Percentiles rank a stretch among this genome's conserved stretches.
These are phyloP conservation scores for Sphaerodactylus townsendi DNA, from an alignment of 2,113 vertebrate genomes.

Conservation along the genomic window DNA sequence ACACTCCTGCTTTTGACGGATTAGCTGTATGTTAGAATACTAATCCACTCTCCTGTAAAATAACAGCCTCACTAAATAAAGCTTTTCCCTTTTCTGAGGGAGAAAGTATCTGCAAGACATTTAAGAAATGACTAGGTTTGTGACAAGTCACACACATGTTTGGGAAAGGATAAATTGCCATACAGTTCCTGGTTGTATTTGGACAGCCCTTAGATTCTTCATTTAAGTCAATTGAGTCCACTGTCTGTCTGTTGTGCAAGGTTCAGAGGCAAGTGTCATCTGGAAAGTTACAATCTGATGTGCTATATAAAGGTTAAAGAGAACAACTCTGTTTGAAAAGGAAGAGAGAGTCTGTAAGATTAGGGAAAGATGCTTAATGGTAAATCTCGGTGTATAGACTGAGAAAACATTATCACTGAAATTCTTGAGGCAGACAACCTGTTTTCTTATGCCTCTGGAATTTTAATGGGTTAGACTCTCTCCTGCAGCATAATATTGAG, in stretches of 20 bases:
- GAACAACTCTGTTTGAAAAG: constrained; percentile 2
- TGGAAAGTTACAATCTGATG: constrained; percentile 11
- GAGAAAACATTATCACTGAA: constrained; percentile 13
- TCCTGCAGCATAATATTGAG: not conserved
- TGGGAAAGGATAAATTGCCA: constrained; percentile 13
- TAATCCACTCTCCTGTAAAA: constrained; percentile 38
- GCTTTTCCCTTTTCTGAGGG: not conserved
- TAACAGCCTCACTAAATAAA: constrained; percentile 27
- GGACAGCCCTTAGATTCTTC: constrained; percentile 11
- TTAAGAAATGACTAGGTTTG: constrained; percentile 24
- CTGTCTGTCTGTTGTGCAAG: not conserved
- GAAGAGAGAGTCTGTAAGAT: constrained; percentile 7
- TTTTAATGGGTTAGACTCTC: not conserved
- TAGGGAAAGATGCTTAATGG: not conserved
- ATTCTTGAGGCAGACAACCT: not conserved
- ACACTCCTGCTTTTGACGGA: constrained; percentile 43
- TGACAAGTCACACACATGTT: constrained; percentile 24
- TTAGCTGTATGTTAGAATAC: constrained; percentile 43
- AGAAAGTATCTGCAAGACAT: not conserved
- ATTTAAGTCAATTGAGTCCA: constrained; percentile 2
- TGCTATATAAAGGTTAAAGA: constrained; percentile 11
- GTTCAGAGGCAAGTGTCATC: not conserved
- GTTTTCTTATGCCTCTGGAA: not conserved
- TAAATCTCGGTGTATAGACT: constrained; percentile 13
- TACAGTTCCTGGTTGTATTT: not conserved